Evolutionary conservation across 2,797 vertebrate species (phyloP).

Genomic region (Ambastaia sidthimunki): DNA sequence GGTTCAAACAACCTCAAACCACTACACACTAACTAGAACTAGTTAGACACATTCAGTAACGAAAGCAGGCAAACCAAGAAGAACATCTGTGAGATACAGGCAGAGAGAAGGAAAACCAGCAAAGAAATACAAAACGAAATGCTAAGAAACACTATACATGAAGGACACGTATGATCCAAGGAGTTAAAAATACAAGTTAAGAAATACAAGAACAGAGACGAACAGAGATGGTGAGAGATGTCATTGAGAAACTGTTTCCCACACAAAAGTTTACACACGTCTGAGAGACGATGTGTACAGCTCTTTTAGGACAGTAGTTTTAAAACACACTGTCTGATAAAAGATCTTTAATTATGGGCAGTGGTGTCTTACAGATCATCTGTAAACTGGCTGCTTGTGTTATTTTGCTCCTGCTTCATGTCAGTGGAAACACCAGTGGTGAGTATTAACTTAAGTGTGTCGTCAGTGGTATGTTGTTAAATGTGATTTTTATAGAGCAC

Average conservation of each 20-base stretch:
- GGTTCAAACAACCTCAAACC: conserved; percentile 17
- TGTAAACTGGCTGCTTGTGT: conserved; percentile 7
- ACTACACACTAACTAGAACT: background rate
- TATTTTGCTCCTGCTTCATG: background rate
- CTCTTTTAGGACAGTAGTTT: conserved; percentile 1
- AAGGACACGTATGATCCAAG: background rate
- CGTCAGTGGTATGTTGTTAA: background rate
- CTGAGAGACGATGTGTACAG: background rate
- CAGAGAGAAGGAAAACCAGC: background rate
- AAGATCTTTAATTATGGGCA: background rate
- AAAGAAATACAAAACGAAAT: background rate
- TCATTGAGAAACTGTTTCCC: conserved; percentile 8
- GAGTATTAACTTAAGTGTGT: conserved; percentile 1
- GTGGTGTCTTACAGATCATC: conserved; percentile 11
- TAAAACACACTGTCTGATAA: background rate
- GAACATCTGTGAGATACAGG: background rate
- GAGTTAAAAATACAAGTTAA: background rate
- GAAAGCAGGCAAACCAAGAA: background rate
- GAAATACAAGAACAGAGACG: conserved; percentile 2
- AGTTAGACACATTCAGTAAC: background rate
- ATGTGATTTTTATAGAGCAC: background rate
- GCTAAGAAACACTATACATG: background rate
- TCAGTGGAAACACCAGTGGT: conserved; percentile 1
- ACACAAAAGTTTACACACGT: background rate
- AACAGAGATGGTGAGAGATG: conserved; percentile 24